phyloP scores from a whole-genome alignment of 2,113 vertebrate genomes.

The Epinephelus fuscoguttatus region DNA sequence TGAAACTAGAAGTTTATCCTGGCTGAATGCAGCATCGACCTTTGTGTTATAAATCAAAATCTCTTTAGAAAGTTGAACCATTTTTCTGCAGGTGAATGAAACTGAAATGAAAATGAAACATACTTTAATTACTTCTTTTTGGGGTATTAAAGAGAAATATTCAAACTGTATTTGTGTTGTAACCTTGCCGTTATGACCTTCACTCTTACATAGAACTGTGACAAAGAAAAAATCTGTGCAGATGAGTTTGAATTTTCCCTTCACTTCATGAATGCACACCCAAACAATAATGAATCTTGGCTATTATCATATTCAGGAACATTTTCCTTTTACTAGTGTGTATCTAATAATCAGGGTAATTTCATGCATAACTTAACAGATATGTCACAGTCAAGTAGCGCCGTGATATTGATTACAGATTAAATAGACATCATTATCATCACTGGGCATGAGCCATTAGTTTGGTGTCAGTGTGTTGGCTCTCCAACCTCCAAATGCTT shows the following conservation, averaged over 20 bases:
- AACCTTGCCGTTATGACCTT: slow-evolving; percentile 2
- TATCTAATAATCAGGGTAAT: slow-evolving; percentile 44
- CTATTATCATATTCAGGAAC: slow-evolving; percentile 33
- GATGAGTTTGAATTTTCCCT: background rate
- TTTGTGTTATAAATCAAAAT: background rate
- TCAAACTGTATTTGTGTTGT: background rate
- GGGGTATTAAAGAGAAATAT: background rate
- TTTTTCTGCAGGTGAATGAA: slow-evolving; percentile 15
- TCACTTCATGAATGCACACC: slow-evolving; percentile 28
- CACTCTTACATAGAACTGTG: slow-evolving; percentile 5
- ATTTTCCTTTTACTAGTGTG: slow-evolving; percentile 22
- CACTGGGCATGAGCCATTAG: slow-evolving; percentile 30
- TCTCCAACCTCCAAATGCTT: slow-evolving; percentile 5
- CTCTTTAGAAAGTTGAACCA: background rate
- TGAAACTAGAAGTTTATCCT: background rate
- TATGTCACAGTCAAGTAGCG: slow-evolving; percentile 16
- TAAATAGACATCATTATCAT: slow-evolving; percentile 38
- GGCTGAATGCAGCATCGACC: background rate
- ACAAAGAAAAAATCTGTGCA: background rate
- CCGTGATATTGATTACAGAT: slow-evolving; percentile 49
- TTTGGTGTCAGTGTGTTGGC: slow-evolving; percentile 34
- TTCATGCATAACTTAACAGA: slow-evolving; percentile 60
- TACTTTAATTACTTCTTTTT: slow-evolving; percentile 5
- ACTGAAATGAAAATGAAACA: background rate
- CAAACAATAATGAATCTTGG: slow-evolving; percentile 15